Percentiles rank a stretch among this genome's conserved stretches.
phyloP scores from a whole-genome alignment of 2,113 vertebrate species.

The Calonectris borealis region DNA sequence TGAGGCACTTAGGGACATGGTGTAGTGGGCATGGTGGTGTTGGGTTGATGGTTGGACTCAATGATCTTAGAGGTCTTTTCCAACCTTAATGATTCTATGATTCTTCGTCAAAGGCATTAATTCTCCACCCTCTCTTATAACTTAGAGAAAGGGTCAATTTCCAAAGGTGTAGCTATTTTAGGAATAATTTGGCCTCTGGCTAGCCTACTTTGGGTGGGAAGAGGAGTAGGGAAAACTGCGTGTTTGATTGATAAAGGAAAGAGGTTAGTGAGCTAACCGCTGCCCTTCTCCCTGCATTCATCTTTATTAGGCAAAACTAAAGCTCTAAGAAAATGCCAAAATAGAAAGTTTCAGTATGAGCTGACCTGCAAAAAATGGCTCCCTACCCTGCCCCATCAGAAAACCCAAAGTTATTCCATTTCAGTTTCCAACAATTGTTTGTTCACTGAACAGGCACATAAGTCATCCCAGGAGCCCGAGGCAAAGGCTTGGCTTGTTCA shows the following conservation, averaged over 20 bases:
- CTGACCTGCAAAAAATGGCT: neutral
- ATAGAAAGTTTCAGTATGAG: neutral
- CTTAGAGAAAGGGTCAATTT: neutral
- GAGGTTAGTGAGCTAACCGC: neutral
- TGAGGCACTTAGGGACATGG: too few species aligned
- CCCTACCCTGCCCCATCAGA: neutral
- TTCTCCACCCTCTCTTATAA: neutral
- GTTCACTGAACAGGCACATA: neutral
- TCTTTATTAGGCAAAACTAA: neutral
- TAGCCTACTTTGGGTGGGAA: neutral
- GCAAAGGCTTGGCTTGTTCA: neutral
- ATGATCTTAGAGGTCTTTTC: too few species aligned
- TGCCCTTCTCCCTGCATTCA: neutral
- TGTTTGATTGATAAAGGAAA: neutral
- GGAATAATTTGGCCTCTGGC: neutral
- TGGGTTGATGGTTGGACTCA: too few species aligned
- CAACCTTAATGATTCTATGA: too few species aligned
- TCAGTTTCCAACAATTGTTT: neutral
- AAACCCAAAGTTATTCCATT: neutral
- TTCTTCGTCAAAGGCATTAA: neutral
- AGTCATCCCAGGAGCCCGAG: neutral
- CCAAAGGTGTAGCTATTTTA: neutral
- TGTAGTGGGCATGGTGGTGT: too few species aligned
- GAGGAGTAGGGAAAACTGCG: neutral
- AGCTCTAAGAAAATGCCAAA: neutral